Conservation (phyloP, 2,113 vertebrate genomes). For the Piaya cayana region DNA sequence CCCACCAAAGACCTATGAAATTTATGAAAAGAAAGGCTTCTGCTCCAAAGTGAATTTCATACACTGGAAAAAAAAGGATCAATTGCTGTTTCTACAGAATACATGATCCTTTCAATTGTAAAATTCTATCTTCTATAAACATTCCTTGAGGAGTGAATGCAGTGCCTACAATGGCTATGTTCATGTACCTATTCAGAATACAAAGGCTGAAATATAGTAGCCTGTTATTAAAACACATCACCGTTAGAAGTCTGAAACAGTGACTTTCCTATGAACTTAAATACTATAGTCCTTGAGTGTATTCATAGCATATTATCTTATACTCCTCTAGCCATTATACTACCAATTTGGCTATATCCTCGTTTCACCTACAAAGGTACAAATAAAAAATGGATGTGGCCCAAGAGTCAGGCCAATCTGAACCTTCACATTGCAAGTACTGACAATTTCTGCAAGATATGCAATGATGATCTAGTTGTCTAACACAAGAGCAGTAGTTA, state of each 20-base stretch:
- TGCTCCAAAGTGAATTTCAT: not conserved
- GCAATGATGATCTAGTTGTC: not conserved
- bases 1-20: not conserved
- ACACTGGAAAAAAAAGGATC: not conserved
- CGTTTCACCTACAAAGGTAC: not conserved
- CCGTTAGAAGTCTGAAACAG: not conserved
- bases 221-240: not conserved
- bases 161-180: not conserved
- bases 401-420: not conserved
- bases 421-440: not conserved
- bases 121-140: not conserved
- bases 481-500: not conserved
- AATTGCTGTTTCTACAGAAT: not conserved
- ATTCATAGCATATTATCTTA: not conserved
- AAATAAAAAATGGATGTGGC: not conserved
- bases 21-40: not conserved
- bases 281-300: not conserved
- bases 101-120: not conserved
- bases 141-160: not conserved
- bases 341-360: not conserved
- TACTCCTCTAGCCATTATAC: not conserved
- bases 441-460: not conserved
- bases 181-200: not conserved
- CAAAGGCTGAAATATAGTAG: not conserved
- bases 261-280: not conserved